Percentiles rank a stretch among this genome's conserved stretches.
Evolutionary conservation across 2,797 vertebrate genomes (phyloP).

Genomic region (Enteromius thamalakanensis): DNA sequence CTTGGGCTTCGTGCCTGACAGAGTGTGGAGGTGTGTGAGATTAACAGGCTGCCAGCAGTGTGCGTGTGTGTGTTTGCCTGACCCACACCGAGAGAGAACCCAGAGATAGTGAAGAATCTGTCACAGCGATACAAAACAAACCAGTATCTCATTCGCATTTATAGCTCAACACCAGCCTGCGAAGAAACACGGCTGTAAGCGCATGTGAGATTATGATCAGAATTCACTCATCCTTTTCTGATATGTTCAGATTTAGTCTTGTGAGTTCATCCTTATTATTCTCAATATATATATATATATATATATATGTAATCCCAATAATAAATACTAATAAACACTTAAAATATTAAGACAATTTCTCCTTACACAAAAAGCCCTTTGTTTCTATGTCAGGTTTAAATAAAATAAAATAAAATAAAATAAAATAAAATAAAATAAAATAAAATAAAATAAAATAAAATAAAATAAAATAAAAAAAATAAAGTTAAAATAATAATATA

Average conservation of each 20-base stretch:
- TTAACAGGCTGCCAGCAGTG: conserved; percentile 18
- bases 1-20: conserved; percentile 44
- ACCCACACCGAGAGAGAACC: not conserved
- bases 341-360: no score
- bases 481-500: no score
- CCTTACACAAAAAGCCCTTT: no score
- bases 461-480: no score
- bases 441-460: no score
- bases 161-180: not conserved
- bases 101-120: conserved; percentile 27
- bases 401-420: no score
- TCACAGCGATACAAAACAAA: conserved; percentile 16
- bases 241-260: not conserved
- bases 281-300: no score
- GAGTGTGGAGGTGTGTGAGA: conserved; percentile 50
- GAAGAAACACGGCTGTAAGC: not conserved
- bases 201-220: not conserved
- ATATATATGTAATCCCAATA: no score
- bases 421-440: no score
- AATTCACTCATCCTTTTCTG: not conserved
- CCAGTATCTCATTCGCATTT: not conserved
- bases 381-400: no score
- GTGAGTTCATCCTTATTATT: not conserved
- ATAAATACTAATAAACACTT: no score
- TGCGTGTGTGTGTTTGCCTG: conserved; percentile 30